Conservation (phyloP, 2,113 vertebrate species). For the Pycnonotus jocosus region DNA sequence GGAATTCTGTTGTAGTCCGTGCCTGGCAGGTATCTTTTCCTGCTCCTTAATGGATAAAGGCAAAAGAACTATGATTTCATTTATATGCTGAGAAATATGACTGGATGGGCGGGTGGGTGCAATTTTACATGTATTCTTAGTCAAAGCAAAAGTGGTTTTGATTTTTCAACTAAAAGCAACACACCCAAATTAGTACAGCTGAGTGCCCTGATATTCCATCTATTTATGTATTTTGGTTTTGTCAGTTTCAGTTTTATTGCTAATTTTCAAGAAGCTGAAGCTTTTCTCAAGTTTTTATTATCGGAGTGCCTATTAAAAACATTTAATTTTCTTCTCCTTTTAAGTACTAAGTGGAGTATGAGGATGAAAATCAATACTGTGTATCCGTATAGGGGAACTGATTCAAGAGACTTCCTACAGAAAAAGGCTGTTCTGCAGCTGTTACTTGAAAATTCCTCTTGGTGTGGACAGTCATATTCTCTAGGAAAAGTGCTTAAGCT, state of each 20-base stretch:
- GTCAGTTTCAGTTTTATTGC: background rate
- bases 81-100: background rate
- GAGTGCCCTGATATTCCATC: background rate
- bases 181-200: background rate
- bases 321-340: background rate
- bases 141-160: background rate
- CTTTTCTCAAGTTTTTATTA: background rate
- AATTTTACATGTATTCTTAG: background rate
- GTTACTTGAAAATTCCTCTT: background rate
- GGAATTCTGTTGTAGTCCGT: background rate
- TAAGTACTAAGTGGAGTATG: background rate
- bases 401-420: background rate
- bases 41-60: background rate
- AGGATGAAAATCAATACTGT: background rate
- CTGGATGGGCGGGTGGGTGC: background rate
- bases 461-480: background rate
- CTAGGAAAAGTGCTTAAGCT: constrained; percentile 2
- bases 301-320: background rate
- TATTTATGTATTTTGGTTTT: background rate
- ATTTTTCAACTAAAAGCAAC: background rate
- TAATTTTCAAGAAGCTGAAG: background rate
- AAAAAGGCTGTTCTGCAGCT: background rate
- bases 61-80: background rate
- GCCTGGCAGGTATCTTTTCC: background rate
- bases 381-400: background rate